Base-by-base conservation (phyloP, 2,888 invertebrate genomes). In the Apodemia hepburni region DNA sequence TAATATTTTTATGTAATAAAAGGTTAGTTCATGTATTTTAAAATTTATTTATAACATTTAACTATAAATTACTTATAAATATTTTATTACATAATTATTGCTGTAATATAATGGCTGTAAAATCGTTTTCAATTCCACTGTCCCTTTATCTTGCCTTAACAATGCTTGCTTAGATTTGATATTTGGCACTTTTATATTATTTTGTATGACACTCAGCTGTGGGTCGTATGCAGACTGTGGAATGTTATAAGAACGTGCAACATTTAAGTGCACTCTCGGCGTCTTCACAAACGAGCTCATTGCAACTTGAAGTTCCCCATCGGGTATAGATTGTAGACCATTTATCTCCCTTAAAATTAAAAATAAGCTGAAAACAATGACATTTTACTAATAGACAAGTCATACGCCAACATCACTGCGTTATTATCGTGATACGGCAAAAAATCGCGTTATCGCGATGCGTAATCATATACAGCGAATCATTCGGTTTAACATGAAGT, bases 181-280 rank as follows among this genome's bases (percentile, higher is more conserved):
- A 15, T 29, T 65, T 0, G 57, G 61, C 3, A 42, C 15, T 15
- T 42, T 42, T 5, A 42, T 6, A 2, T 54, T 65, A 22, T 61
- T 64, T 22, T 29, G 27, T 61, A n/a, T 6, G 38, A 29, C 9
- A 17, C 17, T 33, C 27, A 33, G 35, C 18, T 38, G 45, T 57
- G 35, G 17, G 27, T 71, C 68, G 1, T 64, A 22, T 2, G 71
- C 68, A 0, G 38, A 45, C 7, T 69, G 63, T 35, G 71, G 70
- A 69, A 71, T 67, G 61, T 73, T 74, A 67, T 70, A 71, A 7
- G 69, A 63, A 6, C 73, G 72, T 8, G 77, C 77, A 18, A 75
- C 68, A 64, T 77, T 79, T 18, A 78, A 61, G 61, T 75, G 75
- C 15, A 77, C 63, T 51, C 69, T 64, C 35, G 70, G 61, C 15